phyloP scores from a whole-genome alignment of 2,113 vertebrate species.

The Phalacrocorax aristotelis region DNA sequence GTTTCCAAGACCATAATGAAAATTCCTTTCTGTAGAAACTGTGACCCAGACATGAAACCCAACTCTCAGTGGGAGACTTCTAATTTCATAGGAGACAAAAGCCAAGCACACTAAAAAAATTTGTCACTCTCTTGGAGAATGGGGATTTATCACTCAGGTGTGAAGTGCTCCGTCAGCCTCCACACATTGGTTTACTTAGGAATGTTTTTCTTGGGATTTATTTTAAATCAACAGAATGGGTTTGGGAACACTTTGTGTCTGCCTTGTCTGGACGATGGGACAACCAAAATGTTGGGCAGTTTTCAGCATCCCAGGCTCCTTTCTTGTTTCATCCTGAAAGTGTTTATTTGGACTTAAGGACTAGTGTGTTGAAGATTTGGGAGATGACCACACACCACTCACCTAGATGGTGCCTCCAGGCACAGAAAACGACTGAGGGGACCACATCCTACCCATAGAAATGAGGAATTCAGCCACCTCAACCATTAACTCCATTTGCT shows the following conservation, averaged over 20 bases:
- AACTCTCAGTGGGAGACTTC: slow-evolving; percentile 34
- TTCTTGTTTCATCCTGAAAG: background rate
- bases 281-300: background rate
- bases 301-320: background rate
- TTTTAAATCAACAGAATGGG: slow-evolving; percentile 3
- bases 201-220: slow-evolving; percentile 16
- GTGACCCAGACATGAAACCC: slow-evolving; percentile 50
- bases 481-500: background rate
- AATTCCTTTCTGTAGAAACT: slow-evolving; percentile 65
- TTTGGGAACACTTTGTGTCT: background rate
- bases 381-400: background rate
- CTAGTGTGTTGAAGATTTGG: background rate
- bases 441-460: background rate
- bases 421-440: background rate
- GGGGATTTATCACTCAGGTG: slow-evolving; percentile 19
- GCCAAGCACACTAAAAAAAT: background rate
- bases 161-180: background rate
- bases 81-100: slow-evolving; percentile 49
- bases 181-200: background rate
- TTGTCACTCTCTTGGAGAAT: background rate
- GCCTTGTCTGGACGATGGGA: background rate
- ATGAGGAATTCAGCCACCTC: background rate
- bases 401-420: background rate
- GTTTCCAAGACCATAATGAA: slow-evolving; percentile 61
- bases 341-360: background rate